These are phyloP conservation scores for Strigops habroptila DNA, from an alignment of 2,113 vertebrate genomes.

Conservation along the genomic window DNA sequence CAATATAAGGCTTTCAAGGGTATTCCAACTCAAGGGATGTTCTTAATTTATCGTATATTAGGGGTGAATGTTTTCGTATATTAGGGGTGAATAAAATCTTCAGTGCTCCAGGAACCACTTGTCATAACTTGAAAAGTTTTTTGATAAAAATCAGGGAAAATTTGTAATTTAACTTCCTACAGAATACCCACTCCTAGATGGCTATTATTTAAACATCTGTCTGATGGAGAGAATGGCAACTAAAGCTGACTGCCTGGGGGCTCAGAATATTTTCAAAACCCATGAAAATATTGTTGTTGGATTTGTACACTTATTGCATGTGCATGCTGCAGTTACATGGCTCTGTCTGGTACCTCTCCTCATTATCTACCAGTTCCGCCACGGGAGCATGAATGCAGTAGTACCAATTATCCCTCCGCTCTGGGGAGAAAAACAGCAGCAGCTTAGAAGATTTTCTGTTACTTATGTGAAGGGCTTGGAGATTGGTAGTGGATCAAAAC, in stretches of 20 bases:
- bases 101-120: background rate
- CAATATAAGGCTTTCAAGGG: background rate
- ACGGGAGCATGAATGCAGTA: background rate
- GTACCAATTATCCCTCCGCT: background rate
- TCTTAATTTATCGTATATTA: background rate
- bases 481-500: background rate
- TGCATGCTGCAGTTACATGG: background rate
- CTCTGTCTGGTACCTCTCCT: background rate
- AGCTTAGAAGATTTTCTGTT: background rate
- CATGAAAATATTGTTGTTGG: background rate
- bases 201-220: background rate
- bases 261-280: slow-evolving; percentile 5
- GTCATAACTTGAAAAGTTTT: background rate
- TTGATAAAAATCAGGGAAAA: background rate
- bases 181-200: background rate
- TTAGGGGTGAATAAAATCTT: background rate
- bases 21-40: background rate
- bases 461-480: background rate
- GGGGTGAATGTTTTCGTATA: background rate
- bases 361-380: background rate
- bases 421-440: background rate
- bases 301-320: background rate
- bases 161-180: background rate
- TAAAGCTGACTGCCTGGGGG: background rate
- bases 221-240: background rate